Percentiles rank a stretch among this genome's conserved stretches.
Conservation (phyloP, 2,113 vertebrate species). For the Tautogolabrus adspersus region DNA sequence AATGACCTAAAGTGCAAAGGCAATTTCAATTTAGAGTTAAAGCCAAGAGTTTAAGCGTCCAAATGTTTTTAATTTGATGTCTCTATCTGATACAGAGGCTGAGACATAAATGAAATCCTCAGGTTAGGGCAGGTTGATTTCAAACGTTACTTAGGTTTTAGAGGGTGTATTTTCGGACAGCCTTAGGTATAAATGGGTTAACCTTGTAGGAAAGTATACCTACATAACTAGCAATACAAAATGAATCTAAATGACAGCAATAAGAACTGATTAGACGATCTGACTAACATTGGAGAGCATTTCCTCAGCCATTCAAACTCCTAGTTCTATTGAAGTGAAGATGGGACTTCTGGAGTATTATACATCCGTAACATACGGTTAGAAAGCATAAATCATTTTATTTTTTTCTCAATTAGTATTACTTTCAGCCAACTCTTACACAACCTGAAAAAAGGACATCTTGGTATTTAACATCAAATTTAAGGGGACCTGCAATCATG, state of each 20-base stretch:
- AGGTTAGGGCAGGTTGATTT: too few relatives aligned
- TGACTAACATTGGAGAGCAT: background rate
- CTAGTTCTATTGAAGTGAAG: background rate
- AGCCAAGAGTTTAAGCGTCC: too few relatives aligned
- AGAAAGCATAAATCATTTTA: background rate
- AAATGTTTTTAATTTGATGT: too few relatives aligned
- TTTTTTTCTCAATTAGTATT: background rate
- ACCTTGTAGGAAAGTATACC: background rate
- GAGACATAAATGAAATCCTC: too few relatives aligned
- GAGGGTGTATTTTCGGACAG: too few relatives aligned
- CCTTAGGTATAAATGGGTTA: too few relatives aligned
- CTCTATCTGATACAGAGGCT: too few relatives aligned
- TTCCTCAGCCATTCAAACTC: background rate
- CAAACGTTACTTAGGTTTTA: too few relatives aligned
- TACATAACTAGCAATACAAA: background rate
- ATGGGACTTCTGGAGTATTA: background rate
- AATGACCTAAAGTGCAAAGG: too few relatives aligned
- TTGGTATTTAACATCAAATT: constrained; percentile 1
- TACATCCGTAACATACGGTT: background rate
- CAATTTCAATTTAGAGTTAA: too few relatives aligned
- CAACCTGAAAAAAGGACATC: background rate
- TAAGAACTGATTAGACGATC: background rate
- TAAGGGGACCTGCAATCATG: constrained; percentile 12
- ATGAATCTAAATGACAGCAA: too few relatives aligned
- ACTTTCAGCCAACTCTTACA: background rate